Evolutionary conservation across 2,113 vertebrate genomes (phyloP).

Genomic region (Salvelinus fontinalis): DNA sequence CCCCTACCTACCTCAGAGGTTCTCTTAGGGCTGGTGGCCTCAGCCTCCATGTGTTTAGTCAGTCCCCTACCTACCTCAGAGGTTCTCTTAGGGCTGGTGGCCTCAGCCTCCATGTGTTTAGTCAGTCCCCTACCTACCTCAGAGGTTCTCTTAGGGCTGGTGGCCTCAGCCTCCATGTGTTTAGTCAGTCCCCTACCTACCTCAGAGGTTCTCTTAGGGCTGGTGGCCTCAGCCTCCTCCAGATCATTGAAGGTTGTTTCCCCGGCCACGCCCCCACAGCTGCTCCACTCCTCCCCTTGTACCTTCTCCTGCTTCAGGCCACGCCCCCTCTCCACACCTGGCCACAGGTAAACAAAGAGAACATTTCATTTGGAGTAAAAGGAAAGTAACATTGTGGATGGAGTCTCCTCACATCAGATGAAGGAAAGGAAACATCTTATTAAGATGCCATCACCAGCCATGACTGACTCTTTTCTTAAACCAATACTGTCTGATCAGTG

Average conservation of each 20-base stretch:
- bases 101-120: no score
- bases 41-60: no score
- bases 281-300: slow-evolving; percentile 41
- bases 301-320: slow-evolving; percentile 62
- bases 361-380: neutral
- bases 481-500: no score
- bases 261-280: slow-evolving; percentile 34
- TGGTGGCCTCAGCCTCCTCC: slow-evolving; percentile 16
- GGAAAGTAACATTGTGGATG: no score
- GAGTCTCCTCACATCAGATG: neutral
- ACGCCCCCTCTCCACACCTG: slow-evolving; percentile 36
- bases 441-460: no score
- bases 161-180: slow-evolving; percentile 1
- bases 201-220: no score
- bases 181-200: no score
- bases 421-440: neutral
- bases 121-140: neutral
- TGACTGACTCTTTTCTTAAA: no score
- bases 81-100: no score
- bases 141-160: neutral
- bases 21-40: no score
- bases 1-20: no score
- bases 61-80: no score
- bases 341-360: neutral
- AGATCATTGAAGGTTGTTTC: slow-evolving; percentile 16